A percentile compares a stretch with the other conserved stretches of the same genome.
Evolutionary conservation across 2,113 vertebrate genomes (phyloP).

Genomic region (Agapornis roseicollis): DNA sequence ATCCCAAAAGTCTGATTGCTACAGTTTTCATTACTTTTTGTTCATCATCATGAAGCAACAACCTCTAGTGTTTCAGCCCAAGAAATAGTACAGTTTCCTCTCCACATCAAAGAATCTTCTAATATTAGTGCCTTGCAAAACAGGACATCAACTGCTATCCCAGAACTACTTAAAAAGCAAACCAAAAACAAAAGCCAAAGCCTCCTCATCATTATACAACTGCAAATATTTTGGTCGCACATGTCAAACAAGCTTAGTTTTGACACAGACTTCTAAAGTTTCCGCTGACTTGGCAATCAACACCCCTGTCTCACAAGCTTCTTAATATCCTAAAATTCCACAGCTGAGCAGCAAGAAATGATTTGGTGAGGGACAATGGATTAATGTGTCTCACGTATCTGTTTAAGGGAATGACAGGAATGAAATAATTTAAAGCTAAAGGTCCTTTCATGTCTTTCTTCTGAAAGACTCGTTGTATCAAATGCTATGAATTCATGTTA

Average conservation of each 20-base stretch:
- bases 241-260: slow-evolving; percentile 70
- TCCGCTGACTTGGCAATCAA: slow-evolving; percentile 68
- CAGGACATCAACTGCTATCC: slow-evolving; percentile 26
- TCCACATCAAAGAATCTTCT: neutral
- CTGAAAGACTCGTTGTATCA: slow-evolving; percentile 74
- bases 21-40: neutral
- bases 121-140: slow-evolving; percentile 19
- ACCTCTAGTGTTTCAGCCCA: neutral
- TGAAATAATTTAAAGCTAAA: slow-evolving; percentile 66
- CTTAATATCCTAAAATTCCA: slow-evolving; percentile 70
- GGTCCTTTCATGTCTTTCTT: slow-evolving; percentile 27
- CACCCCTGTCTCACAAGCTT: slow-evolving; percentile 53
- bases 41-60: neutral
- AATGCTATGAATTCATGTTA: slow-evolving; percentile 62
- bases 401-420: slow-evolving; percentile 67
- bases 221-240: slow-evolving; percentile 51
- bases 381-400: slow-evolving; percentile 64
- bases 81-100: neutral
- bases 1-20: neutral
- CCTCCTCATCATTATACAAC: slow-evolving; percentile 21
- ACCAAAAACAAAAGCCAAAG: slow-evolving; percentile 44
- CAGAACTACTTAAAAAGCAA: slow-evolving; percentile 35
- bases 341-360: slow-evolving; percentile 64
- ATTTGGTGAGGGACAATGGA: slow-evolving; percentile 14
- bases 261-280: slow-evolving; percentile 71